phyloP scores from a whole-genome alignment of 2,888 invertebrate species.

The Melanargia galathea region DNA sequence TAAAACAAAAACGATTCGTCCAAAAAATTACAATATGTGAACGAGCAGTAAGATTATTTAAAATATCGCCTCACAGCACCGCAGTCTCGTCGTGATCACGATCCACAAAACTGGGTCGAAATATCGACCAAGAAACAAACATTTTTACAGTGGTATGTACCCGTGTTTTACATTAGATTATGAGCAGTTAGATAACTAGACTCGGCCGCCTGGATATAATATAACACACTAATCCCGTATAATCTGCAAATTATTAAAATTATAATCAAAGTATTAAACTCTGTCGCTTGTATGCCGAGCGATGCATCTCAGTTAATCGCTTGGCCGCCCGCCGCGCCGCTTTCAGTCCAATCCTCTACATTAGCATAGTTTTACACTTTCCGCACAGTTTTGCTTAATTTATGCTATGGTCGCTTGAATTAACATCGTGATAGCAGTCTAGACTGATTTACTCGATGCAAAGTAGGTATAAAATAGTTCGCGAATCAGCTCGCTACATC shows the following conservation, averaged over 20 bases:
- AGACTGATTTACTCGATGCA: slow-evolving; percentile 32
- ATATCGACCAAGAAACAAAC: too few species aligned
- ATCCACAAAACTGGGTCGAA: too few species aligned
- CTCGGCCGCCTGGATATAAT: not conserved
- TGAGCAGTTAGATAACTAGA: too few species aligned
- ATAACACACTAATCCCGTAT: too few species aligned
- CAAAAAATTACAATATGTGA: too few species aligned
- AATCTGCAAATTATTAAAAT: not conserved
- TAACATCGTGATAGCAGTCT: slow-evolving; percentile 35
- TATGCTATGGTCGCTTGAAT: slow-evolving; percentile 36
- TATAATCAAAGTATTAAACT: slow-evolving; percentile 15
- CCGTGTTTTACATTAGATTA: too few species aligned
- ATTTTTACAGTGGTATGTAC: too few species aligned
- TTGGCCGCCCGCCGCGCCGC: slow-evolving; percentile 22
- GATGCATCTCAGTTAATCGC: slow-evolving; percentile 37
- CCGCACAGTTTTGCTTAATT: slow-evolving; percentile 37
- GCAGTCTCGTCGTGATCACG: too few species aligned
- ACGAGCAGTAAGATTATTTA: too few species aligned
- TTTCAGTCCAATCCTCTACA: slow-evolving; percentile 33
- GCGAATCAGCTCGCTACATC: not conserved
- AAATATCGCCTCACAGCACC: too few species aligned
- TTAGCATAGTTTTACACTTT: slow-evolving; percentile 41
- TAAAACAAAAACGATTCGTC: too few species aligned
- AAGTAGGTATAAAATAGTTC: slow-evolving; percentile 25
- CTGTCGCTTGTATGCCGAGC: slow-evolving; percentile 24